phyloP scores from a whole-genome alignment of 2,797 vertebrate genomes.

The Liasis olivaceus region DNA sequence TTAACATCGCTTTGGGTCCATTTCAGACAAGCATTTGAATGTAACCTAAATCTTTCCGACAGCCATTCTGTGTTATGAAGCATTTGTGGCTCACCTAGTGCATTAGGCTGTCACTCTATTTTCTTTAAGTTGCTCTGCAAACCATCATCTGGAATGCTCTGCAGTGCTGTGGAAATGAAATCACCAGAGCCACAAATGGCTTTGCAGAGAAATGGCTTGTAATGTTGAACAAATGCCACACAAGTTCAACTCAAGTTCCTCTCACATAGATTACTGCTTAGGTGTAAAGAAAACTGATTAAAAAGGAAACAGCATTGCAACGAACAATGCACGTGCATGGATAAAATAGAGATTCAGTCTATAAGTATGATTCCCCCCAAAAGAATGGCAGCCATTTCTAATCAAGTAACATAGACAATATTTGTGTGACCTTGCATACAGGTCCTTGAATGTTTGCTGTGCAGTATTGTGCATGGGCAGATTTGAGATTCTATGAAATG shows the following conservation, averaged over 20 bases:
- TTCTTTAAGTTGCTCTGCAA: neutral
- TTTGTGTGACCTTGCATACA: neutral
- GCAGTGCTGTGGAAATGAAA: neutral
- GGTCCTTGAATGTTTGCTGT: neutral
- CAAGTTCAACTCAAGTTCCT: neutral
- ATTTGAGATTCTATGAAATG: neutral
- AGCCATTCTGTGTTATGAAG: neutral
- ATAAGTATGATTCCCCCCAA: neutral
- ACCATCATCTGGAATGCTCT: neutral
- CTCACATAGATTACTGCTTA: neutral
- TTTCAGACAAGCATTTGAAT: neutral
- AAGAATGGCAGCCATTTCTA: neutral
- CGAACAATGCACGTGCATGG: neutral
- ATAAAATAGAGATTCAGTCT: neutral
- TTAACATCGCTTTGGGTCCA: neutral
- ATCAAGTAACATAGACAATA: neutral
- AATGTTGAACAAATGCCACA: neutral
- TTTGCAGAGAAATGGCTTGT: neutral
- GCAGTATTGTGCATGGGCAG: neutral
- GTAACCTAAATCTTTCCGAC: neutral
- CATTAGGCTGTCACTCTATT: neutral
- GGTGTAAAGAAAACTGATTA: neutral
- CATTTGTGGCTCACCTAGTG: neutral
- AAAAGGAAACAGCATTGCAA: neutral
- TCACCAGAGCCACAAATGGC: neutral